Percentiles rank a stretch among this genome's conserved stretches.
phyloP scores from a whole-genome alignment of 2,113 vertebrate species.

The Podarcis raffonei region DNA sequence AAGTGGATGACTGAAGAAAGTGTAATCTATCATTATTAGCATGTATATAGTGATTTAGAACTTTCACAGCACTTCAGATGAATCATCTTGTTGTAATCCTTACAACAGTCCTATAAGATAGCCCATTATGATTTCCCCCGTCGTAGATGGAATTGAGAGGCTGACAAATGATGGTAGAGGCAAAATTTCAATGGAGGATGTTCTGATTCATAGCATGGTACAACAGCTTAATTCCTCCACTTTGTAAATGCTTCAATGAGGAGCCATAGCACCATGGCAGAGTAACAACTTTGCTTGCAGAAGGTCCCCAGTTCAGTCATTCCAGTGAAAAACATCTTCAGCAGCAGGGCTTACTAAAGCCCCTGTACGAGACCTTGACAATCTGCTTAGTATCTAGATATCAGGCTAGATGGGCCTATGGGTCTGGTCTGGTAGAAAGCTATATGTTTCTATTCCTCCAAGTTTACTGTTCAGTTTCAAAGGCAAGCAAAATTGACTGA shows the following conservation, averaged over 20 bases:
- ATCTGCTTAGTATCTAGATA: not conserved
- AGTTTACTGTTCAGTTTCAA: not conserved
- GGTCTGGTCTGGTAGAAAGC: not conserved
- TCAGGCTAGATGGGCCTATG: too few species aligned
- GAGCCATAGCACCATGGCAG: not conserved
- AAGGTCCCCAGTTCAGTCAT: not conserved
- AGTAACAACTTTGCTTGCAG: not conserved
- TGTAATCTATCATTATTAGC: not conserved
- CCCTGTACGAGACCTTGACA: not conserved
- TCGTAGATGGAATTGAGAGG: too few species aligned
- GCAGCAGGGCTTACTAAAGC: not conserved
- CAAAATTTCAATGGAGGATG: not conserved
- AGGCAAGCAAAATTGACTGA: not conserved
- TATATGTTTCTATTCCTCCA: not conserved
- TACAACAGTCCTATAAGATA: not conserved
- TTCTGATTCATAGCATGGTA: not conserved
- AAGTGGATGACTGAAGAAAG: not conserved
- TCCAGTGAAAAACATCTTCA: not conserved
- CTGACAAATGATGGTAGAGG: not conserved
- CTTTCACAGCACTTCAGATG: not conserved
- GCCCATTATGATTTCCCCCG: not conserved
- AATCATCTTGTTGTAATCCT: not conserved
- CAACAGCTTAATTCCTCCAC: not conserved
- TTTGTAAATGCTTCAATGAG: not conserved
- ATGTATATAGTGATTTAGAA: not conserved